Conservation (phyloP, 2,888 invertebrate genomes). For the Stenodera caucasica region DNA sequence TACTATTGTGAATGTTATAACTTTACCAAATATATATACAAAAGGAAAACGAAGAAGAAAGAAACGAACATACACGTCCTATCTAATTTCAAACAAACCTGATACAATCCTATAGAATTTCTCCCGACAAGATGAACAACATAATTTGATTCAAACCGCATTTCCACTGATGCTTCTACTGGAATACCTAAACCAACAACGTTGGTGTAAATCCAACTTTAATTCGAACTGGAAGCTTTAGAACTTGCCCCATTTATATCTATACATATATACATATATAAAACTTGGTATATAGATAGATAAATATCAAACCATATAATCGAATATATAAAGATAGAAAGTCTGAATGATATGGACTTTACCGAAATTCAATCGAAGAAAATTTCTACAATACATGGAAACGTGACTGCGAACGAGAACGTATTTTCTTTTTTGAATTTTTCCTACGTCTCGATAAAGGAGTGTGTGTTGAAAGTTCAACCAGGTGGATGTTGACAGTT, state of each 20-base stretch:
- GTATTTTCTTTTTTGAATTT: conserved; percentile 8
- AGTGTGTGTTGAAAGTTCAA: not conserved
- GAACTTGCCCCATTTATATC: conserved; percentile 49
- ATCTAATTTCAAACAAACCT: conserved; percentile 46
- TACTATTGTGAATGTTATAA: not conserved
- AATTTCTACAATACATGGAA: conserved; percentile 30
- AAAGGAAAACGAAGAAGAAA: not conserved
- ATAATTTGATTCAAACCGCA: conserved; percentile 51
- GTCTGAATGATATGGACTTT: conserved; percentile 21
- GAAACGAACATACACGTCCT: conserved; percentile 21
- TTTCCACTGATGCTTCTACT: conserved; percentile 43
- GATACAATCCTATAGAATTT: conserved; percentile 48
- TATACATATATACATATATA: conserved; percentile 24
- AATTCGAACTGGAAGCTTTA: conserved; percentile 44
- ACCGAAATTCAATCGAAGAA: conserved; percentile 34
- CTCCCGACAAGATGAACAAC: conserved; percentile 49
- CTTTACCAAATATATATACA: not conserved
- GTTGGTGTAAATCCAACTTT: conserved; percentile 50
- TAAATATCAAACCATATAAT: conserved; percentile 17
- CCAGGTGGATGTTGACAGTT: not conserved
- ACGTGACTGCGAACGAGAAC: conserved; percentile 27
- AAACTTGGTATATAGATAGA: not conserved
- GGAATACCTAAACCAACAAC: conserved; percentile 44
- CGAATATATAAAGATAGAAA: conserved; percentile 9
- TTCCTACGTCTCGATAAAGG: not conserved